Base-by-base conservation (phyloP, 1,140 invertebrate species). In the Magallana gigas region DNA sequence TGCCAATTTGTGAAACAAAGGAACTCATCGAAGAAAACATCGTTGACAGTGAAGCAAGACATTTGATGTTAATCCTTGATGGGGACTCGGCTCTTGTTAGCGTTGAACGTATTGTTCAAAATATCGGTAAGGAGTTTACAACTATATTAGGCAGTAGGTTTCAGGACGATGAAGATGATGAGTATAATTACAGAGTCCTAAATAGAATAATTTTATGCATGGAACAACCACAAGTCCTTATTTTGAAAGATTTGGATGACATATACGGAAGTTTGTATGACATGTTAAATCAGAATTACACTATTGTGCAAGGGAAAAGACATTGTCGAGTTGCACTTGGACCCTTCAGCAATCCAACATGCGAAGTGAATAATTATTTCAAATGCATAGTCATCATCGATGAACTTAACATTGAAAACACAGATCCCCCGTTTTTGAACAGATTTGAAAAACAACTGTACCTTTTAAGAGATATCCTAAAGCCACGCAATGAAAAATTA, bases 201-300 rank as follows among this genome's bases (percentile, higher is more conserved):
- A 92, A 91, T 58, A 87, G 85, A 64, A 93, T 93, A 12, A 93
- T 92, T 36, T 82, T 92, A 1, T 92, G 92, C 60, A 93, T 93
- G 92, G 92, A 93, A 87, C 89, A 91, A 85, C 92, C 92, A 11
- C 86, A 90, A 71, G 90, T 91, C 36, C 81, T 93, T 12, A 90
- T 93, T 8, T 64, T 93, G 29, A 90, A 92, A 85, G 92, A 92
- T 84, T 64, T 92, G n/a, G 91, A 93, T 29, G 91, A 83, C 18
- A 91, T 93, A 36, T 93, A 93, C 88, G 92, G 92, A n/a, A 93
- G 92, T 86, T 48, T 93, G 0, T 93, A 92, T 90, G 92, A 93
- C 64, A 92, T 92, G 90, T 57, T 93, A 0, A 93, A 93, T 88
- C 92, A 93, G 57, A 92, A 93, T 82, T 92, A 93, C 58, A 90